Percentiles rank a stretch among this genome's conserved stretches.
phyloP scores from a whole-genome alignment of 1,140 invertebrate genomes.

The Drosophila orena region DNA sequence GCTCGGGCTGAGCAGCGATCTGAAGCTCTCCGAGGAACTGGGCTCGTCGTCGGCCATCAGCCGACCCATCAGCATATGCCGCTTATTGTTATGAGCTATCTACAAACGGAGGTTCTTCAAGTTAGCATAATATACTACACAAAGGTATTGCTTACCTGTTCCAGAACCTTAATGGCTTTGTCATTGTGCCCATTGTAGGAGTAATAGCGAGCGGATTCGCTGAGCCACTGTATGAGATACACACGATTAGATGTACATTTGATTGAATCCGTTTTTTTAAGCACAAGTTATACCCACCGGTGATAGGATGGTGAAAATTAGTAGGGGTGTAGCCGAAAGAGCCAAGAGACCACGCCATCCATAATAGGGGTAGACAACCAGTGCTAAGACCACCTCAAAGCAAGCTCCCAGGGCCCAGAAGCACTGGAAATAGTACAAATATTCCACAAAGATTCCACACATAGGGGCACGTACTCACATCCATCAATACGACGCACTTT shows the following conservation, averaged over 20 bases:
- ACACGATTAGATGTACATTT: no score
- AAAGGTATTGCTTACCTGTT: conserved; percentile 87
- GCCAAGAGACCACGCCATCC: conserved; percentile 96
- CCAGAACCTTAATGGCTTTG: conserved; percentile 93
- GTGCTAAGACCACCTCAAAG: conserved; percentile 95
- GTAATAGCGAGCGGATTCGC: conserved; percentile 92
- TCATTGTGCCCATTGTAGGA: conserved; percentile 94
- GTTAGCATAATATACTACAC: no score
- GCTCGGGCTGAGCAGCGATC: conserved; percentile 92
- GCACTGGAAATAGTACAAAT: conserved; percentile 87
- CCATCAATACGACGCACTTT: conserved; percentile 96
- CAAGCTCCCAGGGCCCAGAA: conserved; percentile 98
- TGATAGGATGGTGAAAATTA: conserved; percentile 92
- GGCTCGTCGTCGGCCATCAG: conserved; percentile 92
- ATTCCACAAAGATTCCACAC: not conserved
- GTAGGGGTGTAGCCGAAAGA: conserved; percentile 93
- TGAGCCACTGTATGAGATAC: conserved; percentile 24
- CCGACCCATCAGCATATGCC: conserved; percentile 94
- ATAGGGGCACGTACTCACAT: conserved; percentile 88
- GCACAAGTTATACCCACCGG: conserved; percentile 5
- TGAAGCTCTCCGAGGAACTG: conserved; percentile 89
- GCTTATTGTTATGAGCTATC: conserved; percentile 94
- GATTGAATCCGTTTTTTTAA: not conserved
- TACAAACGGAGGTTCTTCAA: not conserved
- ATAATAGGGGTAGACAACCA: conserved; percentile 95